These are phyloP conservation scores for Drosophila hydei DNA, from an alignment of 1,140 invertebrate species.

Conservation along the genomic window DNA sequence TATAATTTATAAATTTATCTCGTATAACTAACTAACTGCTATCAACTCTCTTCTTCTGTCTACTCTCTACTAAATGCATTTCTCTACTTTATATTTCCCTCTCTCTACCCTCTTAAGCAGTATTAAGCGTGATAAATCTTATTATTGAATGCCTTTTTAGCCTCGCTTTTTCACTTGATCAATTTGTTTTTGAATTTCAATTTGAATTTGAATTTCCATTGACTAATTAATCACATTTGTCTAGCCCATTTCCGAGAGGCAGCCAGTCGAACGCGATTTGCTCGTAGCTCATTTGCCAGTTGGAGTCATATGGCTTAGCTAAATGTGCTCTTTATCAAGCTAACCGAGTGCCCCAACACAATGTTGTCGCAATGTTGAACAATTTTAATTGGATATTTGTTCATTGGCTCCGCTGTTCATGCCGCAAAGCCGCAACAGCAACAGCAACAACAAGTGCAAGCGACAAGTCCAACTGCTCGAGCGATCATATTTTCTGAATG, in stretches of 20 bases:
- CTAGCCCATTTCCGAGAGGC: not conserved
- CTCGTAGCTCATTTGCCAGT: not conserved
- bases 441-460: slow-evolving; percentile 48
- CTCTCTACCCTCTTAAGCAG: not conserved
- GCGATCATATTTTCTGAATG: slow-evolving; percentile 60
- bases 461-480: slow-evolving; percentile 1
- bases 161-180: not conserved
- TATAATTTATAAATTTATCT: too few relatives aligned
- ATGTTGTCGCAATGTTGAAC: slow-evolving; percentile 56
- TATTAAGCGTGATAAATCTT: not conserved
- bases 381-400: slow-evolving; percentile 78
- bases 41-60: too few relatives aligned
- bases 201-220: not conserved
- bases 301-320: not conserved
- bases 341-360: not conserved
- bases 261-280: not conserved
- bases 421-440: slow-evolving; percentile 42
- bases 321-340: not conserved
- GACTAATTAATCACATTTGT: slow-evolving; percentile 2
- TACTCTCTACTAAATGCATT: too few relatives aligned
- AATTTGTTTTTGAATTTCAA: not conserved
- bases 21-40: too few relatives aligned
- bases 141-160: not conserved
- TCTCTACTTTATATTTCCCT: too few relatives aligned
- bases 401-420: slow-evolving; percentile 16